phyloP scores from a whole-genome alignment of 2,113 vertebrate species.

The Cromileptes altivelis region DNA sequence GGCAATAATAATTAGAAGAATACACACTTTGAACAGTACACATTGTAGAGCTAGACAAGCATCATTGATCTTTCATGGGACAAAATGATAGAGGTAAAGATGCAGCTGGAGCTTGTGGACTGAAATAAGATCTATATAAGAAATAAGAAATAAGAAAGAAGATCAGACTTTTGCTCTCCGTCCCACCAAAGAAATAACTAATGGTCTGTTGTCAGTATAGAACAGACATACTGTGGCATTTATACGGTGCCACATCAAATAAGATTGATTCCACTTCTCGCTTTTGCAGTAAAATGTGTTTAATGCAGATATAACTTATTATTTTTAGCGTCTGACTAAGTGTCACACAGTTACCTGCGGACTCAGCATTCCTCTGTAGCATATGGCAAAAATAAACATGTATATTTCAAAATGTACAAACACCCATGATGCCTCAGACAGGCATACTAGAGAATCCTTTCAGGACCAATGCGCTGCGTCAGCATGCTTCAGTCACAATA shows the following conservation, averaged over 20 bases:
- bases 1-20: slow-evolving; percentile 53
- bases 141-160: slow-evolving; percentile 40
- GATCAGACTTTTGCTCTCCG: slow-evolving; percentile 18
- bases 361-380: slow-evolving; percentile 14
- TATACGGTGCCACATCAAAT: slow-evolving; percentile 27
- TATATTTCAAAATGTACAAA: slow-evolving; percentile 42
- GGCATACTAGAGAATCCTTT: slow-evolving; percentile 19
- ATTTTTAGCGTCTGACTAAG: slow-evolving; percentile 42
- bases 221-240: slow-evolving; percentile 25
- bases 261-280: slow-evolving; percentile 1
- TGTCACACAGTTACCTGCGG: not conserved
- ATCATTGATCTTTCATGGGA: slow-evolving; percentile 20
- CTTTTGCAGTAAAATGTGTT: slow-evolving; percentile 22
- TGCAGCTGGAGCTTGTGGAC: not conserved
- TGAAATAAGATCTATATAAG: slow-evolving; percentile 44
- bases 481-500: slow-evolving; percentile 61
- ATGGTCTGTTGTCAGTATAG: slow-evolving; percentile 12
- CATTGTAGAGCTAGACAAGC: slow-evolving; percentile 22
- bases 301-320: slow-evolving; percentile 11
- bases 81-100: slow-evolving; percentile 11
- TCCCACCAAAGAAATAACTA: slow-evolving; percentile 17
- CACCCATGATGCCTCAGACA: slow-evolving; percentile 36
- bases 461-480: slow-evolving; percentile 30
- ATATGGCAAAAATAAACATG: slow-evolving; percentile 49
- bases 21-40: slow-evolving; percentile 35